A percentile compares a stretch with the other conserved stretches of the same genome.
Conservation (phyloP, 2,888 invertebrate species). For the Epirrita christyi region DNA sequence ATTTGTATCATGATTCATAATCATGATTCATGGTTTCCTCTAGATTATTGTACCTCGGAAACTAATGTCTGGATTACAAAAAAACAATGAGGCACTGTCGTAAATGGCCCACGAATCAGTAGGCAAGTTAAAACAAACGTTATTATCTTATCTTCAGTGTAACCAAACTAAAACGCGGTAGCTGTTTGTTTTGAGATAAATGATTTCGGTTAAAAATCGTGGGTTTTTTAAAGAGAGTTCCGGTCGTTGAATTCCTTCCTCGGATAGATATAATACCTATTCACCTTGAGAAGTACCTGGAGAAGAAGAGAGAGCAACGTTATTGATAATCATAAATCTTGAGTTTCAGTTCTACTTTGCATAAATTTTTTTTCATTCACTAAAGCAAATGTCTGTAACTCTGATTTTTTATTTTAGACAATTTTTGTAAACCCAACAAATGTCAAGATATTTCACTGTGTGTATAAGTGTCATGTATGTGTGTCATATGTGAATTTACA, state of each 20-base stretch:
- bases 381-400: constrained; percentile 9
- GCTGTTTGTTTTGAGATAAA: constrained; percentile 84
- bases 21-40: constrained; percentile 6
- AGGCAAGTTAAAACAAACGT: constrained; percentile 80
- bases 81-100: constrained; percentile 78
- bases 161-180: constrained; percentile 81
- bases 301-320: constrained; percentile 80
- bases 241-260: constrained; percentile 77
- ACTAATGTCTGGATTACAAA: constrained; percentile 61
- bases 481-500: too few species aligned
- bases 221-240: constrained; percentile 79
- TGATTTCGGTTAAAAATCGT: constrained; percentile 81
- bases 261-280: constrained; percentile 81
- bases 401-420: too few species aligned
- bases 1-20: not conserved
- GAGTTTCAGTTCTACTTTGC: constrained; percentile 21
- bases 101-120: constrained; percentile 76
- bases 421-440: too few species aligned
- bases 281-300: constrained; percentile 85
- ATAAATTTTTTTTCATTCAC: constrained; percentile 12
- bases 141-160: constrained; percentile 73
- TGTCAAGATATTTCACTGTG: too few species aligned
- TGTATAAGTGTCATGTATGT: too few species aligned
- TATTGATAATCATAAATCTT: constrained; percentile 53
- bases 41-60: constrained; percentile 48